Evolutionary conservation across 2,113 vertebrate species (phyloP).

Genomic region (Etheostoma cragini): DNA sequence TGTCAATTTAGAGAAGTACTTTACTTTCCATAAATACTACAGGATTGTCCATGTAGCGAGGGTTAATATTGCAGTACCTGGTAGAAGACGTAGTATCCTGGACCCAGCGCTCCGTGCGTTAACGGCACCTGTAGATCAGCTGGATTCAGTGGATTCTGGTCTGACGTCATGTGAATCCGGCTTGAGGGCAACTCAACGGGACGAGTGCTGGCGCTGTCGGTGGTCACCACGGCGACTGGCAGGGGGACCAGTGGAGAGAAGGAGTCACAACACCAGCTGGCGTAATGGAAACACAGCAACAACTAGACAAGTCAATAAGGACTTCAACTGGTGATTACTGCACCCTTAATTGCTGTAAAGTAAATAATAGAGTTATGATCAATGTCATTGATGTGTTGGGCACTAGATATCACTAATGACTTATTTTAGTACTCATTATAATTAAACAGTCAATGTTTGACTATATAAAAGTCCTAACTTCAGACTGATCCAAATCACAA

Average conservation of each 20-base stretch:
- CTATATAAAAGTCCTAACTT: neutral
- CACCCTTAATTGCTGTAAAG: neutral
- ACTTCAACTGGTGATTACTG: neutral
- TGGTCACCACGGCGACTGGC: slow-evolving; percentile 84
- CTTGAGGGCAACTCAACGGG: slow-evolving; percentile 85
- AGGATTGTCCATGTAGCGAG: neutral
- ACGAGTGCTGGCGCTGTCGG: slow-evolving; percentile 76
- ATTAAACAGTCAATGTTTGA: neutral
- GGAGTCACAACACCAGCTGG: slow-evolving; percentile 50
- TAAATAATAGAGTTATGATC: neutral
- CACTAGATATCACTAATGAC: neutral
- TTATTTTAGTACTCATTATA: neutral
- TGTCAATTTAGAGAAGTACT: neutral
- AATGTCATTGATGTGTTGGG: neutral
- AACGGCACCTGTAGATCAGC: slow-evolving; percentile 92
- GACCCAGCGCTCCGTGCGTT: slow-evolving; percentile 86
- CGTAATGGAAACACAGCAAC: slow-evolving; percentile 19
- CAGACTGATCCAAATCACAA: neutral
- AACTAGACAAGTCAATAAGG: neutral
- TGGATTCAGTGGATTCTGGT: slow-evolving; percentile 91
- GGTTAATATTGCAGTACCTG: slow-evolving; percentile 80
- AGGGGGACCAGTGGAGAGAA: neutral
- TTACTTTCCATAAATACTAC: neutral
- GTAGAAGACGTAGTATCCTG: slow-evolving; percentile 87
- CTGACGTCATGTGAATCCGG: slow-evolving; percentile 94